A percentile compares a stretch with the other conserved stretches of the same genome.
Conservation (phyloP, 2,797 vertebrate species). For the Danio albolineatus region DNA sequence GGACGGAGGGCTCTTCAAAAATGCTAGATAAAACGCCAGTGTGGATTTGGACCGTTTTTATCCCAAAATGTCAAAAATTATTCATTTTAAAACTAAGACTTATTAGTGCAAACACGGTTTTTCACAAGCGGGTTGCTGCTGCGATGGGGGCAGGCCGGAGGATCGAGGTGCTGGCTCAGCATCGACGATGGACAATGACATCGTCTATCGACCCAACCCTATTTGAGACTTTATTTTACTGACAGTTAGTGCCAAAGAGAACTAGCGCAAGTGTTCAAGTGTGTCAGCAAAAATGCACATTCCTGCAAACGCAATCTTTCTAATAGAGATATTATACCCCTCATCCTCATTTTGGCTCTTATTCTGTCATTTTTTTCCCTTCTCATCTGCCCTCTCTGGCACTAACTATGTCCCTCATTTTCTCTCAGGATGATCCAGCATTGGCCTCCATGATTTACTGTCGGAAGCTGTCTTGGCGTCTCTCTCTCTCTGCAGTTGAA, state of each 20-base stretch:
- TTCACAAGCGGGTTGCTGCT: too few species aligned
- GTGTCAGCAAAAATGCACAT: background rate
- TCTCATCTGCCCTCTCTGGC: background rate
- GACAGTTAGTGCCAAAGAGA: background rate
- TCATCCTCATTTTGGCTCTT: conserved; percentile 5
- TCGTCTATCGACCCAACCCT: too few species aligned
- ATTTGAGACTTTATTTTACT: background rate
- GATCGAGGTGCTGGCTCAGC: too few species aligned
- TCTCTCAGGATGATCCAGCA: conserved; percentile 15
- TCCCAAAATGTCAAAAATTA: too few species aligned
- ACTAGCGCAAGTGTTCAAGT: background rate
- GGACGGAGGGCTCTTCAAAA: too few species aligned
- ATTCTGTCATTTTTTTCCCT: background rate
- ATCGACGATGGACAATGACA: too few species aligned
- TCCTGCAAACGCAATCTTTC: background rate
- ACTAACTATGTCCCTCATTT: conserved; percentile 10
- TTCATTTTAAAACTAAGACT: too few species aligned
- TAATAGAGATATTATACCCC: background rate
- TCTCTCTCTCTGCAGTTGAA: conserved; percentile 27
- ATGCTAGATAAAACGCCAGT: too few species aligned
- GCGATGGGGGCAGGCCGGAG: too few species aligned
- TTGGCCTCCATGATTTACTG: conserved; percentile 14
- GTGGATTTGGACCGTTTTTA: too few species aligned
- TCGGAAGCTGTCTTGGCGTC: conserved; percentile 19
- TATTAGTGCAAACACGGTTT: too few species aligned